Conservation (phyloP, 2,888 invertebrate species). For the Caenorhabditis uteleia region DNA sequence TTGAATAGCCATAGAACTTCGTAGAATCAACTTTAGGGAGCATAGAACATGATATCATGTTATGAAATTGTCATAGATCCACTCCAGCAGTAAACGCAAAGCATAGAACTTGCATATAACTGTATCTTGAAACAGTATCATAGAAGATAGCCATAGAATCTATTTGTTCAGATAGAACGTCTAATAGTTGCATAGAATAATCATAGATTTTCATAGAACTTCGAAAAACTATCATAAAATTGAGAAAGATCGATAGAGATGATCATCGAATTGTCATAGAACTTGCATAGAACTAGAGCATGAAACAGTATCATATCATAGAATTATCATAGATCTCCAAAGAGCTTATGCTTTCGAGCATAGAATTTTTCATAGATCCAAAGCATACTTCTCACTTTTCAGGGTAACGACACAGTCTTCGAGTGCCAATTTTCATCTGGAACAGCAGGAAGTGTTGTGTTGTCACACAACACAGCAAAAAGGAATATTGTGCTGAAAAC, state of each 20-base stretch:
- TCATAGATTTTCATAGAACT: too few relatives aligned
- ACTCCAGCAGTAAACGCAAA: not conserved
- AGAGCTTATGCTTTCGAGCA: too few relatives aligned
- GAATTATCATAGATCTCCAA: too few relatives aligned
- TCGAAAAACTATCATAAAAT: too few relatives aligned
- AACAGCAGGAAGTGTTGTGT: conserved; percentile 27
- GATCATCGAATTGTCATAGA: too few relatives aligned
- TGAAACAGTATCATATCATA: too few relatives aligned
- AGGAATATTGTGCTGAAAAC: conserved; percentile 37
- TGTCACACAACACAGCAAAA: conserved; percentile 45
- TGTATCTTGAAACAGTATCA: not conserved
- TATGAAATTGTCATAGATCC: conserved; percentile 3
- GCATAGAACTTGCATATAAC: not conserved
- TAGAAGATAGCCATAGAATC: too few relatives aligned
- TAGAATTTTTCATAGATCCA: too few relatives aligned
- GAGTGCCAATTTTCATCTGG: conserved; percentile 66
- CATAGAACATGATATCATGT: not conserved
- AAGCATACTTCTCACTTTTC: conserved; percentile 21
- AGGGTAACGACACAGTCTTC: conserved; percentile 72
- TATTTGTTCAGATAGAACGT: too few relatives aligned
- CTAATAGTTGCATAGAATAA: too few relatives aligned
- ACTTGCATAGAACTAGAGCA: too few relatives aligned
- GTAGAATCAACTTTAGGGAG: not conserved
- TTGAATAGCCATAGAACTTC: not conserved
- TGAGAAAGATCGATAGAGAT: too few relatives aligned